phyloP scores from a whole-genome alignment of 2,797 vertebrate species.

The Falco peregrinus region DNA sequence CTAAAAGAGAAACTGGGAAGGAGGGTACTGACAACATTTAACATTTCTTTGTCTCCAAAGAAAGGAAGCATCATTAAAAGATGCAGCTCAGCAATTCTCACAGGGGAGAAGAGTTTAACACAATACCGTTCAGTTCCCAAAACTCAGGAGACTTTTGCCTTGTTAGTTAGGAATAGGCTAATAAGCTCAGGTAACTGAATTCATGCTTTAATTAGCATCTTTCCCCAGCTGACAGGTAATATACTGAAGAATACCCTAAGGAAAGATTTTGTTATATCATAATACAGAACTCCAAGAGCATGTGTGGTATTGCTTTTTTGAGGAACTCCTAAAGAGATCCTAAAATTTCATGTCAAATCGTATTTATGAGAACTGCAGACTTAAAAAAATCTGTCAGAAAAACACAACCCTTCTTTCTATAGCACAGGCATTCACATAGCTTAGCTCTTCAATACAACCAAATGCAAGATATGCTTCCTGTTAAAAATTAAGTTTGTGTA shows the following conservation, averaged over 20 bases:
- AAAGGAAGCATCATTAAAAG: not conserved
- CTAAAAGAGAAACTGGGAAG: not conserved
- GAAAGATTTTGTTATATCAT: not conserved
- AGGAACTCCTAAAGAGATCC: not conserved
- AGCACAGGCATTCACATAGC: not conserved
- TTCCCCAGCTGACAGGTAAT: not conserved
- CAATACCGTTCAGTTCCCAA: not conserved
- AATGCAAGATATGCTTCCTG: not conserved
- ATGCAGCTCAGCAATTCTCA: not conserved
- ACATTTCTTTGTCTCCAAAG: constrained; percentile 9
- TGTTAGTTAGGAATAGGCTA: not conserved
- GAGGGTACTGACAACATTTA: not conserved
- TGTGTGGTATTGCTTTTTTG: fast-evolving
- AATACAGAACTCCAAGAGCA: not conserved
- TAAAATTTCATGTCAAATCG: not conserved
- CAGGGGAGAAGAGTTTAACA: not conserved
- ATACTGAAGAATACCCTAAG: not conserved
- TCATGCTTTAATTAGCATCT: constrained; percentile 8
- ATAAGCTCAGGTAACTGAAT: not conserved
- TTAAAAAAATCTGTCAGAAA: not conserved
- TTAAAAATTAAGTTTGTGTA: not conserved
- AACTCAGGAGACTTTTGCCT: not conserved
- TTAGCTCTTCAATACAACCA: not conserved
- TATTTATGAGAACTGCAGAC: not conserved
- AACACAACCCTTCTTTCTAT: fast-evolving